Evolutionary conservation across 2,888 invertebrate genomes (phyloP), one percentile per base, ranked within the genome.

Genomic region (Physocephala rufipes): DNA sequence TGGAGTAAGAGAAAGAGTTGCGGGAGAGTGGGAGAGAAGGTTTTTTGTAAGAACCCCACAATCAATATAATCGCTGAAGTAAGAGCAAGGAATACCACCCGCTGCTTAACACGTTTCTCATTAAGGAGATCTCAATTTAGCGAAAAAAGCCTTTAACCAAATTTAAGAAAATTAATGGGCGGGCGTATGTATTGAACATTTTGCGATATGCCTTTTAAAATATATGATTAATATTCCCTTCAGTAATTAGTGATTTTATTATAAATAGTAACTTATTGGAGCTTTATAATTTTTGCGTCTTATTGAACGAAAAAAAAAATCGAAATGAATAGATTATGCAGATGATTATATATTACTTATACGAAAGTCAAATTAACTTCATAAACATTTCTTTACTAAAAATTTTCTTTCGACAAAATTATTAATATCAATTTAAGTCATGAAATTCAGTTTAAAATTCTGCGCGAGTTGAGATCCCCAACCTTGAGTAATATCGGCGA

Each of bases 1-100:
- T 24, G 47, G 26, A n/a, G 2, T 43, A 62, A 36, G 36, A 36
- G 36, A 36, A 36, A 36, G 36, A 36, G 36, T 36, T 36, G 36
- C n/a, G n/a, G n/a, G n/a, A n/a, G n/a, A n/a, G 36, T 36, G 36
- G 36, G 36, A 36, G 36, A 36, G 36, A 28, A 58, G 26, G 36
- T 9, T 36, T 4, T 55, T 13, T 15, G 58, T 15, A 58, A 15
- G 24, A 58, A 58, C 58, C 58, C 58, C 58, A 58, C 24, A 58
- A 58, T 13, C 58, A 58, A 28, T 26, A 28, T 24, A 13, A 2
- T 3, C 7, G 26, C 26, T 15, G n/a, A 15, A 19, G 49, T n/a
- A 2, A 28, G 26, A 58, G 26, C n/a, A 15, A 45, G 49, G 49
- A 15, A 15, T 13, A 1, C 58, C 58, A 58, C 58, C 58, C 58